Evolutionary conservation across 1,140 invertebrate species (phyloP), one percentile per base, ranked within the genome.

Genomic region (Ylistrum balloti): DNA sequence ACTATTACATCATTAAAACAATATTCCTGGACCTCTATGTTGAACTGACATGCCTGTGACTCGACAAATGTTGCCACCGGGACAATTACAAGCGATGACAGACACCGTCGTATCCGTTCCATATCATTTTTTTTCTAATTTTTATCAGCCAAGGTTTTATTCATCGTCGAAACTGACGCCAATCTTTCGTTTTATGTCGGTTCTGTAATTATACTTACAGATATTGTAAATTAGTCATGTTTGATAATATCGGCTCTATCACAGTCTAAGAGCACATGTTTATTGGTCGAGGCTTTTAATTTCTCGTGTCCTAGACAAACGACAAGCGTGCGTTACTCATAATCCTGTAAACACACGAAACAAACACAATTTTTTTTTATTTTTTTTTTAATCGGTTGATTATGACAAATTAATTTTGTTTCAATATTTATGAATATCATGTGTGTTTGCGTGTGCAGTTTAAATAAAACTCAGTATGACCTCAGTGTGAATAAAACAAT

Each of bases 21-120:
- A 74, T 74, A 28, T n/a, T n/a, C n/a, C 9, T 5, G 17, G 5
- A 28, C 56, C 56, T 17, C 56, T 74, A 22, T 28, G 56, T 74
- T 74, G 17, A 28, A n/a, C 22, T 74, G 56, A 74, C 56, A 74
- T 74, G 56, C 56, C 56, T 74, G 22, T n/a, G 56, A 74, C 9
- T n/a, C 56, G 56, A n/a, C 56, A 74, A n/a, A n/a, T 22, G 56
- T 74, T n/a, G 56, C 56, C 56, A 74, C n/a, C 56, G 17, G 56
- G 56, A 74, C 56, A 74, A 28, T 74, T 28, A 74, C 5, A 17
- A n/a, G 56, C 56, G 56, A 74, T 74, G 56, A 74, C 56, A 74
- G 56, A n/a, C 56, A 74, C 56, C 22, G 28, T 74, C 28, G 20
- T 74, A 9, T 74, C n/a, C n/a, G 56, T 74, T 74, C 17, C n/a